Evolutionary conservation across 2,113 vertebrate genomes (phyloP).

Genomic region (Speoplatyrhinus poulsoni): DNA sequence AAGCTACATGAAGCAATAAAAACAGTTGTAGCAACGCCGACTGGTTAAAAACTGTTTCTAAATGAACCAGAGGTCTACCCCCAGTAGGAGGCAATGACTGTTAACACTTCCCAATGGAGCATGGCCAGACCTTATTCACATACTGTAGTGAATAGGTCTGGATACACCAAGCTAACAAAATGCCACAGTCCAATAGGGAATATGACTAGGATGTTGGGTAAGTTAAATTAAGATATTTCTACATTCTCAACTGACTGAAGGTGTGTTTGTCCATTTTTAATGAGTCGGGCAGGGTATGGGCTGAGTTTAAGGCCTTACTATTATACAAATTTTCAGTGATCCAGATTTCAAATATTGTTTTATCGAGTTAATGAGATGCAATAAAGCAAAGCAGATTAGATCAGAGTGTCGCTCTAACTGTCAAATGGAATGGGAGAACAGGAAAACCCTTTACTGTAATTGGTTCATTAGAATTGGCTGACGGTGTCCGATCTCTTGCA

Average conservation of each 20-base stretch:
- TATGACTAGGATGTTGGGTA: neutral
- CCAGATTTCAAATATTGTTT: constrained; percentile 56
- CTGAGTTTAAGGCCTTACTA: constrained; percentile 15
- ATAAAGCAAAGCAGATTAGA: constrained; percentile 61
- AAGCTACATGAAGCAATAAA: too few species aligned
- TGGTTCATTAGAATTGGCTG: constrained; percentile 62
- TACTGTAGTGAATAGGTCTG: too few species aligned
- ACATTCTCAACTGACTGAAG: neutral
- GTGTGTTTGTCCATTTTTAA: neutral
- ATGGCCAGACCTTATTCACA: too few species aligned
- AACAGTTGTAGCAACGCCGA: too few species aligned
- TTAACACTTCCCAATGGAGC: too few species aligned
- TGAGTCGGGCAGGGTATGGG: constrained; percentile 2
- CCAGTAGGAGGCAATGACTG: too few species aligned
- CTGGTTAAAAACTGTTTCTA: too few species aligned
- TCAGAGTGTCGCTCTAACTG: constrained; percentile 42
- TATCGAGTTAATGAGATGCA: constrained; percentile 56
- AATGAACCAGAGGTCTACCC: too few species aligned
- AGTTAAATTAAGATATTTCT: neutral
- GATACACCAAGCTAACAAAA: too few species aligned
- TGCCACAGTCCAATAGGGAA: neutral
- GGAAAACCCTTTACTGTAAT: constrained; percentile 56
- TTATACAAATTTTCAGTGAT: constrained; percentile 24
- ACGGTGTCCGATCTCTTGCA: constrained; percentile 44
- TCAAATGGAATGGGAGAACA: constrained; percentile 44